A percentile compares a stretch with the other conserved stretches of the same genome.
Evolutionary conservation across 2,888 invertebrate species (phyloP).

Genomic region (Phortica okadai): DNA sequence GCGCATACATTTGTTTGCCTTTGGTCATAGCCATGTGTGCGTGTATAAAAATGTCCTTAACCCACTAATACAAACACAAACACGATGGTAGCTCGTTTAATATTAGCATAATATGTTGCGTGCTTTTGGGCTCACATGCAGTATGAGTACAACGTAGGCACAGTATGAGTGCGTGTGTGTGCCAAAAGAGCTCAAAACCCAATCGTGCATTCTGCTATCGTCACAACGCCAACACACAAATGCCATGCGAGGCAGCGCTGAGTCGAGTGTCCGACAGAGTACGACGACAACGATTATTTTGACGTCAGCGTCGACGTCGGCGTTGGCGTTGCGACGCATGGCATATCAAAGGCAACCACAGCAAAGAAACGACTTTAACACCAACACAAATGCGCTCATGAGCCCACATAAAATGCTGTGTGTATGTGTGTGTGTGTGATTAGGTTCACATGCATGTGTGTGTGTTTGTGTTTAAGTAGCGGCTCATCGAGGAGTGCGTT

Average conservation of each 20-base stretch:
- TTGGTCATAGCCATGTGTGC: conserved; percentile 40
- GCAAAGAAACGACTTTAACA: conserved; percentile 8
- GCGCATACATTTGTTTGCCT: conserved; percentile 3
- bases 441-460: too few relatives aligned
- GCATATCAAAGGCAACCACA: conserved; percentile 3
- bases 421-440: too few relatives aligned
- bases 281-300: background rate
- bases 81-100: conserved; percentile 46
- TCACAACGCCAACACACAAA: conserved; percentile 40
- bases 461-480: too few relatives aligned
- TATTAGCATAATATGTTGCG: conserved; percentile 65
- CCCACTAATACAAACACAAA: conserved; percentile 61
- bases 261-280: conserved; percentile 34
- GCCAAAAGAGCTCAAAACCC: conserved; percentile 38
- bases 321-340: background rate
- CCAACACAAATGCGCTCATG: background rate
- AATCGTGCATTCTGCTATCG: background rate
- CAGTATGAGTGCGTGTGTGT: conserved; percentile 26
- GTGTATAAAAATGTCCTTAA: conserved; percentile 68
- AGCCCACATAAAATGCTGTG: too few relatives aligned
- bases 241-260: conserved; percentile 16
- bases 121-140: background rate
- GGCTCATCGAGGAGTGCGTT: too few relatives aligned
- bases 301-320: background rate
- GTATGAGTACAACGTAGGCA: background rate